These are phyloP conservation scores for Apodemia hepburni DNA, from an alignment of 2,888 invertebrate species.

Conservation along the genomic window DNA sequence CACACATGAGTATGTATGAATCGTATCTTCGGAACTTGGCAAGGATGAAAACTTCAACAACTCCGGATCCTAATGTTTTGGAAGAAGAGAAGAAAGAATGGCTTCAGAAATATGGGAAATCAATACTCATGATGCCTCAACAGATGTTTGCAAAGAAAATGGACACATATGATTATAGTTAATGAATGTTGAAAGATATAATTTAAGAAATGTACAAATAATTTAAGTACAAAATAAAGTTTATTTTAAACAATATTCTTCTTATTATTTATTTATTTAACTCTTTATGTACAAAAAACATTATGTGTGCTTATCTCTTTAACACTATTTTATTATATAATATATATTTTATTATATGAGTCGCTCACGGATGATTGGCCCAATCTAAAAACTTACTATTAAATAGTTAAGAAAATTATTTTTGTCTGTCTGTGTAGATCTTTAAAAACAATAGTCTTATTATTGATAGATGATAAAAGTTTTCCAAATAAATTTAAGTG, in stretches of 20 bases:
- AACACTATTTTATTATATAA: too few species aligned
- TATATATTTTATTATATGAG: too few species aligned
- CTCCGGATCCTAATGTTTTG: constrained; percentile 36
- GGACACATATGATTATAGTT: constrained; percentile 44
- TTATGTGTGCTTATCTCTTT: too few species aligned
- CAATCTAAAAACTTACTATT: too few species aligned
- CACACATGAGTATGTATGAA: constrained; percentile 67
- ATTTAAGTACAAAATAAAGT: not conserved
- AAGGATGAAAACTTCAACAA: constrained; percentile 47
- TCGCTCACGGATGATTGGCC: too few species aligned
- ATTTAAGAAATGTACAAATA: not conserved
- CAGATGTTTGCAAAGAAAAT: constrained; percentile 40
- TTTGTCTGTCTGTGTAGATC: too few species aligned
- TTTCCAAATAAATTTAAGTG: too few species aligned
- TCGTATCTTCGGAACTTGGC: constrained; percentile 59
- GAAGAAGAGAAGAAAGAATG: constrained; percentile 40
- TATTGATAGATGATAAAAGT: too few species aligned
- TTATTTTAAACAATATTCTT: not conserved
- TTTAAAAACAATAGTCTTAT: too few species aligned
- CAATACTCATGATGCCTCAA: constrained; percentile 40
- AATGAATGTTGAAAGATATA: constrained; percentile 18
- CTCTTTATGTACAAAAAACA: too few species aligned
- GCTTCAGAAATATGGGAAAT: constrained; percentile 45
- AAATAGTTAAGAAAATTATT: too few species aligned
- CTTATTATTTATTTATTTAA: too few species aligned